These are phyloP conservation scores for Emydoidea blandingii DNA, from an alignment of 2,797 vertebrate species.

Conservation along the genomic window DNA sequence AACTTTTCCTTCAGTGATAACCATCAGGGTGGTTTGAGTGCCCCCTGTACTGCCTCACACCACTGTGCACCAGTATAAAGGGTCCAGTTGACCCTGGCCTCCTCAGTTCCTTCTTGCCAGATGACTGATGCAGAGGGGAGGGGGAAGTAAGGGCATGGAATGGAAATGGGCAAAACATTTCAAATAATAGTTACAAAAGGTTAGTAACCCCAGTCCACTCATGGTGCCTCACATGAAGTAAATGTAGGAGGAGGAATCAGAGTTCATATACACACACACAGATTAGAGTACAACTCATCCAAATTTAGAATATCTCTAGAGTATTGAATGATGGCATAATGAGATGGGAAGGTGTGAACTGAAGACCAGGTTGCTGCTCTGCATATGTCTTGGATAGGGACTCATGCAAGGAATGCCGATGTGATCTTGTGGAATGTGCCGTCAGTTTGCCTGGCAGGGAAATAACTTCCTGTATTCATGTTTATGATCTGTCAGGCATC, in stretches of 20 bases:
- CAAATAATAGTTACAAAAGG: not conserved
- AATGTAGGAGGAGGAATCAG: not conserved
- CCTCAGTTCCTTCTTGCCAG: too few species aligned
- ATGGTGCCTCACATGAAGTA: not conserved
- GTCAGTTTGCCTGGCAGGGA: not conserved
- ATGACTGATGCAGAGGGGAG: too few species aligned
- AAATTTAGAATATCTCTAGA: not conserved
- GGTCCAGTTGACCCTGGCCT: too few species aligned
- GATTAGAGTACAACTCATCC: not conserved
- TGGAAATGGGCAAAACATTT: not conserved
- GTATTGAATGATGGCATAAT: not conserved
- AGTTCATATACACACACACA: not conserved
- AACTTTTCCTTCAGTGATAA: not conserved
- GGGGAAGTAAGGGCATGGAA: too few species aligned
- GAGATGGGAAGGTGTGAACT: not conserved
- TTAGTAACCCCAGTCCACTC: not conserved
- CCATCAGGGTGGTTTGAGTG: not conserved
- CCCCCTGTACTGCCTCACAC: not conserved
- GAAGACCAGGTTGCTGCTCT: too few species aligned
- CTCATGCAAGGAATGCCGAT: too few species aligned
- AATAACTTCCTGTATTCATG: too few species aligned
- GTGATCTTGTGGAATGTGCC: not conserved
- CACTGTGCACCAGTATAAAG: not conserved
- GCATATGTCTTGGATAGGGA: too few species aligned
- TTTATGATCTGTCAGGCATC: too few species aligned